Percentiles rank a stretch among this genome's conserved stretches.
Evolutionary conservation across 2,888 invertebrate species (phyloP).

Genomic region (Omphaloscelis lunosa): DNA sequence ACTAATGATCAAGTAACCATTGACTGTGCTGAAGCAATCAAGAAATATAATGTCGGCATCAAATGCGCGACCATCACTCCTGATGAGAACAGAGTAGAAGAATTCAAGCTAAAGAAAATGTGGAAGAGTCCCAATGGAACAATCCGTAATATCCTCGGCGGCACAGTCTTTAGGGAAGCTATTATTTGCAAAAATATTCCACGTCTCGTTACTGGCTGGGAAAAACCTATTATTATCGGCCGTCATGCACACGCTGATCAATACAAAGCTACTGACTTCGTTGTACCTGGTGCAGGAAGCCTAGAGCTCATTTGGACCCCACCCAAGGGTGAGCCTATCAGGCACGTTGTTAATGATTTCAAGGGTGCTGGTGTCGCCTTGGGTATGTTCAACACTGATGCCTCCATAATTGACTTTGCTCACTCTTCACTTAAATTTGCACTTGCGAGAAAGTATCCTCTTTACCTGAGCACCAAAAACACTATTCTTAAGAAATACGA

Average conservation of each 20-base stretch:
- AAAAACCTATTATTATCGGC: constrained; percentile 99
- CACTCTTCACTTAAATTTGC: constrained; percentile 98
- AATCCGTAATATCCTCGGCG: constrained; percentile 96
- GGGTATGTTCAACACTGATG: constrained; percentile 99
- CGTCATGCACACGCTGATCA: constrained; percentile 99
- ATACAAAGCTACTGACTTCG: constrained; percentile 99
- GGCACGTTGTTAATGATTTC: constrained; percentile 95
- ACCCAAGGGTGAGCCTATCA: constrained; percentile 91
- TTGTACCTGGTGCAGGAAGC: constrained; percentile 97
- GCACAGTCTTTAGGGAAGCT: constrained; percentile 96
- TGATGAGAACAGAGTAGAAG: constrained; percentile 98
- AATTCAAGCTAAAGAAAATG: constrained; percentile 96
- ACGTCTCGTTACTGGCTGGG: constrained; percentile 98
- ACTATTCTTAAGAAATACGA: constrained; percentile 99
- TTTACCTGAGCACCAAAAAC: constrained; percentile 99
- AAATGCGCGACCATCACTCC: constrained; percentile 99
- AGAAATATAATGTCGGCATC: constrained; percentile 99
- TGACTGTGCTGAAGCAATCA: constrained; percentile 98
- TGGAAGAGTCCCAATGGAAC: constrained; percentile 98
- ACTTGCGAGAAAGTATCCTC: constrained; percentile 95
- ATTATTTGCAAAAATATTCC: constrained; percentile 98
- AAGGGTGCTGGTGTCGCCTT: constrained; percentile 97
- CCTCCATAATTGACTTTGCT: constrained; percentile 98
- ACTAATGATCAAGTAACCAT: constrained; percentile 99
- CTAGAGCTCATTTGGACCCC: constrained; percentile 96